These are phyloP conservation scores for Periophthalmus magnuspinnatus DNA, from an alignment of 2,797 vertebrate genomes.

Conservation along the genomic window DNA sequence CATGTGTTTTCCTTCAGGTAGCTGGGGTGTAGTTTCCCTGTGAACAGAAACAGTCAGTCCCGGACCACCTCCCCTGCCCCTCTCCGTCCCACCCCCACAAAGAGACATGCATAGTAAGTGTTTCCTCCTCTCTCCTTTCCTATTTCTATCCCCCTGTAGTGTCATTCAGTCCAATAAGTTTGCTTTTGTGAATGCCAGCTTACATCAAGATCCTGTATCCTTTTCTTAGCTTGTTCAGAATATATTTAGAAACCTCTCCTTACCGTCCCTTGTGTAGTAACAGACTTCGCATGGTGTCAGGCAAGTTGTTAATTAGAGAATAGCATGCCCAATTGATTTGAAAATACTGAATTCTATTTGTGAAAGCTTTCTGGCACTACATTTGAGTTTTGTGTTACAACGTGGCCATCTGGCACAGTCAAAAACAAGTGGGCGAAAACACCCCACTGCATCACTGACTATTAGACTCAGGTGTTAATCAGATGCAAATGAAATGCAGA, in stretches of 20 bases:
- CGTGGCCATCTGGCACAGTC: slow-evolving; percentile 42
- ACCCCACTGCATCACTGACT: neutral
- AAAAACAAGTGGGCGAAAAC: slow-evolving; percentile 20
- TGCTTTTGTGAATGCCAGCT: slow-evolving; percentile 25
- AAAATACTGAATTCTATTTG: slow-evolving; percentile 27
- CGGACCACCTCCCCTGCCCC: slow-evolving; percentile 55
- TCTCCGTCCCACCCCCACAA: slow-evolving; percentile 60
- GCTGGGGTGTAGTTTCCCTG: slow-evolving; percentile 75
- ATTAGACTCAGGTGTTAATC: slow-evolving; percentile 17
- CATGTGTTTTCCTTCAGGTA: slow-evolving; percentile 73
- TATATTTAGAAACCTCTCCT: slow-evolving; percentile 22
- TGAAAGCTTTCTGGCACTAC: slow-evolving; percentile 30
- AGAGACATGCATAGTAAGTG: slow-evolving; percentile 83
- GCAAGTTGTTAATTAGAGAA: slow-evolving; percentile 45
- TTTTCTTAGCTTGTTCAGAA: slow-evolving; percentile 51
- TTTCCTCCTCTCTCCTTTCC: slow-evolving; percentile 41
- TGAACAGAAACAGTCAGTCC: slow-evolving; percentile 74
- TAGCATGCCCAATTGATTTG: slow-evolving; percentile 34
- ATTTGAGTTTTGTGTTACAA: slow-evolving; percentile 36
- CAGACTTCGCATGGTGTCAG: slow-evolving; percentile 36
- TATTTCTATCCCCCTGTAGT: slow-evolving; percentile 17
- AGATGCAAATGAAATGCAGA: slow-evolving; percentile 27
- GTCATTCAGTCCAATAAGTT: slow-evolving; percentile 31
- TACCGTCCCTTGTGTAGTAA: slow-evolving; percentile 25
- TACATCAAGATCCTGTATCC: slow-evolving; percentile 18